These are phyloP conservation scores for Vanessa tameamea DNA, from an alignment of 1,140 invertebrate genomes.

Conservation along the genomic window DNA sequence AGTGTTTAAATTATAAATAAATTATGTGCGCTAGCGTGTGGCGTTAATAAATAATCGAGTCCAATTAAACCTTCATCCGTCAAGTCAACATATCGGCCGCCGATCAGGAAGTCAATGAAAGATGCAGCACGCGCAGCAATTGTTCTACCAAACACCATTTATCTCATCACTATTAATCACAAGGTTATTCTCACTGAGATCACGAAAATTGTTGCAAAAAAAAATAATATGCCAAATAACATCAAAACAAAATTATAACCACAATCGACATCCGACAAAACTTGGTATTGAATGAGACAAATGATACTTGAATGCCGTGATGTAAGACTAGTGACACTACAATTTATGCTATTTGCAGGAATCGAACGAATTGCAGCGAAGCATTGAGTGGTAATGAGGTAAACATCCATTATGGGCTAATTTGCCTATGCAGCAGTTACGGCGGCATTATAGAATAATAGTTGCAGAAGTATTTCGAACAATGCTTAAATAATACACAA, in stretches of 20 bases:
- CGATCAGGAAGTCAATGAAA: constrained; percentile 44
- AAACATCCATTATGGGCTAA: neutral
- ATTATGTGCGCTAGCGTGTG: neutral
- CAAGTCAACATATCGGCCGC: constrained; percentile 50
- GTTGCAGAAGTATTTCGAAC: too few relatives aligned
- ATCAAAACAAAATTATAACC: constrained; percentile 20
- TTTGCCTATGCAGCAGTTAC: neutral
- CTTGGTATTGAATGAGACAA: constrained; percentile 46
- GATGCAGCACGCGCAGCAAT: constrained; percentile 42
- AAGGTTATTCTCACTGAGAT: constrained; percentile 17
- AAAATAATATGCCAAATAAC: constrained; percentile 17
- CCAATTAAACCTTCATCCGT: constrained; percentile 47
- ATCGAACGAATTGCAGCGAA: neutral
- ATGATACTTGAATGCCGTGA: constrained; percentile 47
- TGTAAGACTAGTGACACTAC: constrained; percentile 49
- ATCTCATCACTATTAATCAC: constrained; percentile 35
- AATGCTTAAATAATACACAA: too few relatives aligned
- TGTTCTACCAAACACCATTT: constrained; percentile 52
- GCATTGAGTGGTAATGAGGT: neutral
- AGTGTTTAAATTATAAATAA: neutral
- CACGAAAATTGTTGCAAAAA: neutral
- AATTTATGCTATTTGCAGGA: constrained; percentile 30
- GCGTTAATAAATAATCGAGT: constrained; percentile 3
- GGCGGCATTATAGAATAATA: too few relatives aligned
- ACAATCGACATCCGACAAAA: constrained; percentile 29